Percentiles rank a stretch among this genome's conserved stretches.
Evolutionary conservation across 2,797 vertebrate genomes (phyloP).

Genomic region (Tinamus major): DNA sequence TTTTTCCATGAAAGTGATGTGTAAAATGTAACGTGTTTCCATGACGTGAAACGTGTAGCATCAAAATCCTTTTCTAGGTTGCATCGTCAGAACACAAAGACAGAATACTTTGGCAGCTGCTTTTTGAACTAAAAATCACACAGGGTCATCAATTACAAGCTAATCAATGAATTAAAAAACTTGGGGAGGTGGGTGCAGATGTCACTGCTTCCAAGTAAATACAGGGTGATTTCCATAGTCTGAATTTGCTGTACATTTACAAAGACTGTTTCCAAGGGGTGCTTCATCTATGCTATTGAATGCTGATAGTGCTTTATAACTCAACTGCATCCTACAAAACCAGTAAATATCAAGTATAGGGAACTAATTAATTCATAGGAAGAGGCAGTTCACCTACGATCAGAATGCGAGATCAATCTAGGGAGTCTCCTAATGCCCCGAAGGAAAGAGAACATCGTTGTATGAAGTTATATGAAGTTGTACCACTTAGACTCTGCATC

Average conservation of each 20-base stretch:
- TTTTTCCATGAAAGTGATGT: background rate
- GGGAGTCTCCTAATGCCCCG: background rate
- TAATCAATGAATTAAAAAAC: background rate
- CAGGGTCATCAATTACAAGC: background rate
- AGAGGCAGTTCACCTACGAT: background rate
- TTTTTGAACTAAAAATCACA: background rate
- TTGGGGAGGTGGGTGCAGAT: background rate
- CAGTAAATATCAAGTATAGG: background rate
- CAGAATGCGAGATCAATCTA: background rate
- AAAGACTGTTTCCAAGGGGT: background rate
- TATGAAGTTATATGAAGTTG: background rate
- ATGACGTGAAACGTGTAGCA: background rate
- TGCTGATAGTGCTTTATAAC: conserved; percentile 20
- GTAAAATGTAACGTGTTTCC: no score
- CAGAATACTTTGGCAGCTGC: background rate
- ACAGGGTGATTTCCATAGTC: background rate
- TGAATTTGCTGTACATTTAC: background rate
- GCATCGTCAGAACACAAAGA: background rate
- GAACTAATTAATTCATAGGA: background rate
- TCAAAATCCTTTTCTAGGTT: background rate
- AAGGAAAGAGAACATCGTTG: conserved; percentile 11
- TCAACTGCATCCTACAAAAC: background rate
- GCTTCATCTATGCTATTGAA: background rate
- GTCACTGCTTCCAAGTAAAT: background rate
- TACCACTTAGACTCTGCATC: background rate